A percentile compares a stretch with the other conserved stretches of the same genome.
phyloP scores from a whole-genome alignment of 2,888 invertebrate species.

The Drosophila lutescens region DNA sequence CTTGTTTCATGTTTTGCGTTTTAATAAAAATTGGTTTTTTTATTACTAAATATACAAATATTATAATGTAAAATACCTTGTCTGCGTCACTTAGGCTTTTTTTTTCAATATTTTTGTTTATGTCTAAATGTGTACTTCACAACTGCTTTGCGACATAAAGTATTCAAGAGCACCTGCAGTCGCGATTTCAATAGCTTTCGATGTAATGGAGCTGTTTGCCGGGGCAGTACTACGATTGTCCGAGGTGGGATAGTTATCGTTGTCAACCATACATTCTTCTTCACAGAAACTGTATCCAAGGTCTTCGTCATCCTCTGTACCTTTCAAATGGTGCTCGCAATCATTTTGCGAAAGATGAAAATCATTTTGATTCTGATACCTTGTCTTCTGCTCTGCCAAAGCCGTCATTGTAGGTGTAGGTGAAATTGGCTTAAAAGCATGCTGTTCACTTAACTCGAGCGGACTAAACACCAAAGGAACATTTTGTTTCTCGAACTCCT shows the following conservation, averaged over 20 bases:
- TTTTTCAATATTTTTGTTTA: constrained; percentile 11
- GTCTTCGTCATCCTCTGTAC: constrained; percentile 71
- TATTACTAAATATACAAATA: background rate
- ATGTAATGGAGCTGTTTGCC: background rate
- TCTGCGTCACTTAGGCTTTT: constrained; percentile 67
- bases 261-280: constrained; percentile 65
- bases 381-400: constrained; percentile 27
- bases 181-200: constrained; percentile 56
- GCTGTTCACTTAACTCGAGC: constrained; percentile 79
- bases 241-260: constrained; percentile 26
- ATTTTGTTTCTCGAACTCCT: constrained; percentile 44
- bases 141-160: constrained; percentile 74
- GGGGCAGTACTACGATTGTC: constrained; percentile 15
- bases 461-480: constrained; percentile 75
- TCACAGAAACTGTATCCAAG: constrained; percentile 80
- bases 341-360: background rate
- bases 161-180: constrained; percentile 70
- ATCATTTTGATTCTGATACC: background rate
- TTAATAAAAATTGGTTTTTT: background rate
- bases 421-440: constrained; percentile 84
- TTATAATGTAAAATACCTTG: constrained; percentile 60
- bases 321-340: constrained; percentile 28
- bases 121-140: constrained; percentile 4
- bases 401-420: constrained; percentile 61
- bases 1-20: background rate